Percentiles rank a stretch among this genome's conserved stretches.
Conservation (phyloP, 1,140 invertebrate genomes). For the Watersipora subatra region DNA sequence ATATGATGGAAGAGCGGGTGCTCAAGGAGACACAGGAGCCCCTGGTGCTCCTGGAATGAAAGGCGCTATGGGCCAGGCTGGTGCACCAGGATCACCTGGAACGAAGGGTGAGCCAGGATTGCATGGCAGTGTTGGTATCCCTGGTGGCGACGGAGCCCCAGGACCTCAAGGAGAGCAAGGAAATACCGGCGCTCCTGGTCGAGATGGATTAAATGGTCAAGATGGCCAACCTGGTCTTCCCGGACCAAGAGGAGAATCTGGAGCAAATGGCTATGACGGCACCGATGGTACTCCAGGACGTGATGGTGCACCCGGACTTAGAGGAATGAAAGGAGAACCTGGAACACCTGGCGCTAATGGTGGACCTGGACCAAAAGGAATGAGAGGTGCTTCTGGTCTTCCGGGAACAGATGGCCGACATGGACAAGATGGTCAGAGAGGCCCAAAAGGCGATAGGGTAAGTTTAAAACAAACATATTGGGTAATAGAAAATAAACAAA, state of each 20-base stretch:
- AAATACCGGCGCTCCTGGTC: neutral
- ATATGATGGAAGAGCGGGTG: neutral
- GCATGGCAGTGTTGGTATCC: conserved; percentile 4
- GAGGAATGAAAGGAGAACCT: conserved; percentile 7
- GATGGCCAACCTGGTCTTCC: neutral
- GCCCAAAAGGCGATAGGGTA: neutral
- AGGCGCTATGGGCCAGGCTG: conserved; percentile 2
- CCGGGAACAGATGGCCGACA: neutral
- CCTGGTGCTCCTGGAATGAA: neutral
- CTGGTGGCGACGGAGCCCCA: neutral
- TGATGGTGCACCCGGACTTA: conserved; percentile 4
- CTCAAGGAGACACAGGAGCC: neutral
- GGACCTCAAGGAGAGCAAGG: neutral
- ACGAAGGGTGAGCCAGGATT: conserved; percentile 6
- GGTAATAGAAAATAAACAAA: too few species aligned
- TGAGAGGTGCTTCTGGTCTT: neutral
- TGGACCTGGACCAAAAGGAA: neutral
- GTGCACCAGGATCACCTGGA: conserved; percentile 8
- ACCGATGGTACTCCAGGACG: neutral
- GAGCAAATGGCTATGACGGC: conserved; percentile 2
- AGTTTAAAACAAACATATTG: too few species aligned
- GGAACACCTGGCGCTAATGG: conserved; percentile 2
- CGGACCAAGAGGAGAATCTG: neutral
- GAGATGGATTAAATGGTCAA: neutral
- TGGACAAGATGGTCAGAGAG: neutral